Evolutionary conservation across 1,140 invertebrate genomes (phyloP).

Genomic region (Nylanderia fulva): DNA sequence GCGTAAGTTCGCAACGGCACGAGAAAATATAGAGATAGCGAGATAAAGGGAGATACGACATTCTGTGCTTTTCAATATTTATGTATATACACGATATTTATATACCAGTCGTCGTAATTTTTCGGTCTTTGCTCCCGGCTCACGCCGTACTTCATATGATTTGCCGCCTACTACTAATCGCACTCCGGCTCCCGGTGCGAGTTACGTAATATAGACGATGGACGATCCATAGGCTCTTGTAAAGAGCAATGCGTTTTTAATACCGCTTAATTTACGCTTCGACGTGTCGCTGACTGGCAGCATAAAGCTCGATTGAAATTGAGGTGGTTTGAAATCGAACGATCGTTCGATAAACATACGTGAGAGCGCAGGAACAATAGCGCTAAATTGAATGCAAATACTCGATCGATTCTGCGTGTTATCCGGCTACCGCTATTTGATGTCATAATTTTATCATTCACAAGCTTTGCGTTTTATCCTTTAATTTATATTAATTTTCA

Average conservation of each 20-base stretch:
- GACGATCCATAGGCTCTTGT: background rate
- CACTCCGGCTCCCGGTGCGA: constrained; percentile 20
- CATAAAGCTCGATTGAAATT: too few relatives aligned
- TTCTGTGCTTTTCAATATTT: constrained; percentile 30
- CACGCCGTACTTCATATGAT: constrained; percentile 42
- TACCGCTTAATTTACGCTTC: constrained; percentile 31
- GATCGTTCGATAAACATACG: background rate
- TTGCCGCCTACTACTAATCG: constrained; percentile 48
- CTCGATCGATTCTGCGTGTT: background rate
- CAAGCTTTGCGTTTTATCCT: background rate
- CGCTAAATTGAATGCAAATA: background rate
- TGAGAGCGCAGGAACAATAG: constrained; percentile 1
- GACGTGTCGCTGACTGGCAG: background rate
- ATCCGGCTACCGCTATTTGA: background rate
- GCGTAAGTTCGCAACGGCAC: background rate
- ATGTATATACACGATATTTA: constrained; percentile 25
- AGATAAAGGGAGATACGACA: constrained; percentile 54
- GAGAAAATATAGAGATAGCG: constrained; percentile 57
- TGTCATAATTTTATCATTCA: background rate
- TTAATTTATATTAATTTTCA: constrained; percentile 26
- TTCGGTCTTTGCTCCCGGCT: constrained; percentile 54
- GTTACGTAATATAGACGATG: constrained; percentile 50
- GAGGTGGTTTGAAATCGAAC: background rate
- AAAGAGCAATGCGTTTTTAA: constrained; percentile 5
- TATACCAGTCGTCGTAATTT: constrained; percentile 46